Conservation (phyloP, 2,113 vertebrate genomes). For the Rhinopithecus roxellana region DNA sequence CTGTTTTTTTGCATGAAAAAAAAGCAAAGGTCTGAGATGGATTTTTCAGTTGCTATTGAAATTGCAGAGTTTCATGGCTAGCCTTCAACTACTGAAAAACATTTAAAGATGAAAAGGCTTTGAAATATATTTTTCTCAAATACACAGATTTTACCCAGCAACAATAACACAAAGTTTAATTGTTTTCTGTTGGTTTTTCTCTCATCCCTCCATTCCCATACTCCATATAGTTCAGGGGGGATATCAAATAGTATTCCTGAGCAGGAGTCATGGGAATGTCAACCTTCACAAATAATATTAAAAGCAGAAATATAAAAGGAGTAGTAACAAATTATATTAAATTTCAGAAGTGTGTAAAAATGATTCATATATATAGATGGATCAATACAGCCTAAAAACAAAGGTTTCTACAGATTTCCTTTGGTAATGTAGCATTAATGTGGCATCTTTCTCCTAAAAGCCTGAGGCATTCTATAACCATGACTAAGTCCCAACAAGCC, state of each 20-base stretch:
- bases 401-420: not conserved
- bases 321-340: not conserved
- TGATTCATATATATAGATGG: not conserved
- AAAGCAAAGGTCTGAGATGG: slow-evolving; percentile 54
- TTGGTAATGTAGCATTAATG: not conserved
- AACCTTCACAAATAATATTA: not conserved
- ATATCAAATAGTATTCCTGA: not conserved
- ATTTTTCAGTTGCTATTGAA: slow-evolving; percentile 69
- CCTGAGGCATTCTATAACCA: not conserved
- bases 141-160: slow-evolving; percentile 26
- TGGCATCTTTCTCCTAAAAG: not conserved
- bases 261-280: not conserved
- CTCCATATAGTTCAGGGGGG: not conserved
- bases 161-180: not conserved
- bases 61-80: slow-evolving; percentile 33
- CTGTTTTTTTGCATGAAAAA: slow-evolving; percentile 56
- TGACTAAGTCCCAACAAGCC: not conserved
- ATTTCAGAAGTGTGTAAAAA: not conserved
- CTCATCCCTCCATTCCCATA: not conserved
- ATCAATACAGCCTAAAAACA: not conserved
- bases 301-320: not conserved
- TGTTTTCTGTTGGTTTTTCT: not conserved
- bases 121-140: slow-evolving; percentile 52
- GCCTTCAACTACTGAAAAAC: slow-evolving; percentile 51
- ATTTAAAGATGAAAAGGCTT: slow-evolving; percentile 61